phyloP scores from a whole-genome alignment of 2,888 invertebrate species.

The Heliconius charithonia region DNA sequence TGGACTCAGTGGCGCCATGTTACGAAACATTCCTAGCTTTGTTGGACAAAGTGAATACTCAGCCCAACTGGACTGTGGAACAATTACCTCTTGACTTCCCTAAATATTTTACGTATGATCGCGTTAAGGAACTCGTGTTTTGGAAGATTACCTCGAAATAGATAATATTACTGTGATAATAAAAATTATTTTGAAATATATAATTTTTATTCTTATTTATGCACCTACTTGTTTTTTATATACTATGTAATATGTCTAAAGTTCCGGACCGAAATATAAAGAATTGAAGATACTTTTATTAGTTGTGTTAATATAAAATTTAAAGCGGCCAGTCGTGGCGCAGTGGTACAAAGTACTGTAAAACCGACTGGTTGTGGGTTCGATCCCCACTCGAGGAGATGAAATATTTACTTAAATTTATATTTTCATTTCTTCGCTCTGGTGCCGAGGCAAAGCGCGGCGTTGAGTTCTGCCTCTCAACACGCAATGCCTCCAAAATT shows the following conservation, averaged over 20 bases:
- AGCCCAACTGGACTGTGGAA: slow-evolving; percentile 83
- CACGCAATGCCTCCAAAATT: too few species aligned
- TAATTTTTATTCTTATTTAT: slow-evolving; percentile 36
- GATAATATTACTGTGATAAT: slow-evolving; percentile 59
- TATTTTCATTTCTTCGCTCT: too few species aligned
- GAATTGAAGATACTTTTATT: too few species aligned
- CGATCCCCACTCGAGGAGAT: too few species aligned
- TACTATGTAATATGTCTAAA: not conserved
- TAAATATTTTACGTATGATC: slow-evolving; percentile 91
- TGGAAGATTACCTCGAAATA: slow-evolving; percentile 85
- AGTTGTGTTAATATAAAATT: too few species aligned
- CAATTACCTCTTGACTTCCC: slow-evolving; percentile 88
- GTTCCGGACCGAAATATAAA: not conserved
- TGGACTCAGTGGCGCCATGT: slow-evolving; percentile 93
- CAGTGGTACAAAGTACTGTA: too few species aligned
- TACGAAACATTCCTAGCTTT: slow-evolving; percentile 91
- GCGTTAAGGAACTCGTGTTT: slow-evolving; percentile 89
- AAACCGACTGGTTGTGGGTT: too few species aligned
- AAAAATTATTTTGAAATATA: slow-evolving; percentile 51
- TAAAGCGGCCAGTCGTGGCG: too few species aligned
- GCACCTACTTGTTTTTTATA: not conserved
- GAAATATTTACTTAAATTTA: too few species aligned
- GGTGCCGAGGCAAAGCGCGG: too few species aligned
- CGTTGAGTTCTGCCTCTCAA: too few species aligned
- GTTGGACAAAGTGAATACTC: slow-evolving; percentile 77